Evolutionary conservation across 2,888 invertebrate species (phyloP).

Genomic region (Automeris io): DNA sequence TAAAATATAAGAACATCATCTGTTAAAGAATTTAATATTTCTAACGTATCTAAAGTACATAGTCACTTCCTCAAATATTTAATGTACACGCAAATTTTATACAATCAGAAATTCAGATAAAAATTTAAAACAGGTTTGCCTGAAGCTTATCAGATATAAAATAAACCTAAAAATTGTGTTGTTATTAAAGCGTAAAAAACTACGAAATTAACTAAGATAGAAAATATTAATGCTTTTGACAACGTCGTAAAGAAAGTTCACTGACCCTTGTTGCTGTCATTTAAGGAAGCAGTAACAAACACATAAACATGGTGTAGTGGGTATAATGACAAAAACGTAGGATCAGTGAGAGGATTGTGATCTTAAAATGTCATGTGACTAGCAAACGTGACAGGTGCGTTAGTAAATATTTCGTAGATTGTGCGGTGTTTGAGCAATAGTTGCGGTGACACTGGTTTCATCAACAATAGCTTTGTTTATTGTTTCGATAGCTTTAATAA

Average conservation of each 20-base stretch:
- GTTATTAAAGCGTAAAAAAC: neutral
- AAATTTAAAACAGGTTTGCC: neutral
- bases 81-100: neutral
- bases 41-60: no score
- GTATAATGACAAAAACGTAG: slow-evolving; percentile 9
- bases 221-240: neutral
- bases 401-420: slow-evolving; percentile 57
- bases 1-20: no score
- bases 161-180: no score
- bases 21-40: no score
- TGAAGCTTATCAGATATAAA: neutral
- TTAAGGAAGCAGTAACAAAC: slow-evolving; percentile 2
- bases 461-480: slow-evolving; percentile 39
- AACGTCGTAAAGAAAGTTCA: neutral
- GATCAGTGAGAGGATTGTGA: slow-evolving; percentile 58
- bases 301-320: neutral
- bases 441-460: slow-evolving; percentile 43
- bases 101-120: neutral
- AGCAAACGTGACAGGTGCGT: slow-evolving; percentile 47
- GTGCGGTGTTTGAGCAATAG: slow-evolving; percentile 47
- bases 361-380: slow-evolving; percentile 52
- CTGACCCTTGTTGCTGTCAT: neutral
- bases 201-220: neutral
- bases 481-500: neutral
- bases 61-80: neutral